These are phyloP conservation scores for Notolepis coatsorum DNA, from an alignment of 2,797 vertebrate genomes.

Conservation along the genomic window DNA sequence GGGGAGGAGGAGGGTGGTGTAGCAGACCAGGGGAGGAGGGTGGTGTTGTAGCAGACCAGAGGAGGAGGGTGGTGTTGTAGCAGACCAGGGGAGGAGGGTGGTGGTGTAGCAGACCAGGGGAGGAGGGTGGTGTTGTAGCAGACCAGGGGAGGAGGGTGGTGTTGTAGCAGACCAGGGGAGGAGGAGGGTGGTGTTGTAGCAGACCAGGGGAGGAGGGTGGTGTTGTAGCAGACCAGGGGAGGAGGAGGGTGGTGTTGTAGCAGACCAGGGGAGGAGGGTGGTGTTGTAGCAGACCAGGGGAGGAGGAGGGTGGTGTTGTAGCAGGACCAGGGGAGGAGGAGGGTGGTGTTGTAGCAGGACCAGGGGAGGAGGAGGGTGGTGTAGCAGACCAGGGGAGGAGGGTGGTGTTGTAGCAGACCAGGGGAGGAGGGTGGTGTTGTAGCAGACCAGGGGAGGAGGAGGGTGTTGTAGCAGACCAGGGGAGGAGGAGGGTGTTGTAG, in stretches of 20 bases:
- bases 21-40: conserved; percentile 57
- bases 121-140: conserved; percentile 44
- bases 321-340: too few relatives aligned
- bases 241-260: conserved; percentile 35
- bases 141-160: conserved; percentile 45
- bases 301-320: conserved; percentile 32
- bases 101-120: conserved; percentile 21
- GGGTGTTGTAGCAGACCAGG: conserved; percentile 24
- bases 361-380: conserved; percentile 31
- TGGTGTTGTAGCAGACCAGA: conserved; percentile 24
- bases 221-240: conserved; percentile 22
- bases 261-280: conserved; percentile 58
- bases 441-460: conserved; percentile 57
- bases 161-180: conserved; percentile 23
- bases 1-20: conserved; percentile 32
- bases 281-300: conserved; percentile 21
- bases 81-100: conserved; percentile 58
- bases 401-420: conserved; percentile 25
- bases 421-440: conserved; percentile 32
- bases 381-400: conserved; percentile 58
- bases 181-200: conserved; percentile 34
- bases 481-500: conserved; percentile 35
- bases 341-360: conserved; percentile 29
- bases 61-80: conserved; percentile 35
- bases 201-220: conserved; percentile 58